Conservation (phyloP, 1,140 invertebrate genomes). For the Penaeus chinensis region DNA sequence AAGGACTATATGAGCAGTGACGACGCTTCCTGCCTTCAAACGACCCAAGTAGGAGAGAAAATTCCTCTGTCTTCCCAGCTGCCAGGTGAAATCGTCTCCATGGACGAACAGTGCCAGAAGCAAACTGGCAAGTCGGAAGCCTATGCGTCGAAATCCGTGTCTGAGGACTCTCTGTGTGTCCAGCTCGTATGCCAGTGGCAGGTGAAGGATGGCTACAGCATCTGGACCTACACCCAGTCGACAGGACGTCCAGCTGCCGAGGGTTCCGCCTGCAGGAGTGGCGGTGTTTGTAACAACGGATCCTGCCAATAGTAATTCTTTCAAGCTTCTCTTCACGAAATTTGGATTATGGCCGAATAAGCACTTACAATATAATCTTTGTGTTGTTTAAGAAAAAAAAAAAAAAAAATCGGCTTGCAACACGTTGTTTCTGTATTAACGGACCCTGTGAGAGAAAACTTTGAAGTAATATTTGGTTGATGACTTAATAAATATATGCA, state of each 20-base stretch:
- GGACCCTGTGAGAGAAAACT: too few relatives aligned
- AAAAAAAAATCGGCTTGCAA: too few relatives aligned
- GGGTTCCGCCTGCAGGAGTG: slow-evolving; percentile 46
- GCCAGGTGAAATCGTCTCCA: slow-evolving; percentile 32
- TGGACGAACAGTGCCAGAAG: slow-evolving; percentile 54
- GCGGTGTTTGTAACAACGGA: slow-evolving; percentile 56
- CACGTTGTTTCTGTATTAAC: too few relatives aligned
- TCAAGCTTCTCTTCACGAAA: too few relatives aligned
- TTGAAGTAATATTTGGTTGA: too few relatives aligned
- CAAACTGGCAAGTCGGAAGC: slow-evolving; percentile 34
- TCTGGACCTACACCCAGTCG: slow-evolving; percentile 1
- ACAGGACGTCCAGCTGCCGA: slow-evolving; percentile 49
- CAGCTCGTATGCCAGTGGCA: slow-evolving; percentile 55
- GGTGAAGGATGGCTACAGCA: background rate
- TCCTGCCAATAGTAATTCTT: slow-evolving; percentile 21
- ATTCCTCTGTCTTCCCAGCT: slow-evolving; percentile 31
- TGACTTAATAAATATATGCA: too few relatives aligned
- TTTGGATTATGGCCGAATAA: too few relatives aligned
- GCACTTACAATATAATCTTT: too few relatives aligned
- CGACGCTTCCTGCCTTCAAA: slow-evolving; percentile 38
- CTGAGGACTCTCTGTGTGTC: slow-evolving; percentile 44
- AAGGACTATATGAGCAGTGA: slow-evolving; percentile 30
- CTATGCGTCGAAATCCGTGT: slow-evolving; percentile 36
- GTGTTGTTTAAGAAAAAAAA: too few relatives aligned
- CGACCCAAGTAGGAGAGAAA: background rate